Base-by-base conservation (phyloP, 1,140 invertebrate genomes). In the Protaetia brevitarsis region DNA sequence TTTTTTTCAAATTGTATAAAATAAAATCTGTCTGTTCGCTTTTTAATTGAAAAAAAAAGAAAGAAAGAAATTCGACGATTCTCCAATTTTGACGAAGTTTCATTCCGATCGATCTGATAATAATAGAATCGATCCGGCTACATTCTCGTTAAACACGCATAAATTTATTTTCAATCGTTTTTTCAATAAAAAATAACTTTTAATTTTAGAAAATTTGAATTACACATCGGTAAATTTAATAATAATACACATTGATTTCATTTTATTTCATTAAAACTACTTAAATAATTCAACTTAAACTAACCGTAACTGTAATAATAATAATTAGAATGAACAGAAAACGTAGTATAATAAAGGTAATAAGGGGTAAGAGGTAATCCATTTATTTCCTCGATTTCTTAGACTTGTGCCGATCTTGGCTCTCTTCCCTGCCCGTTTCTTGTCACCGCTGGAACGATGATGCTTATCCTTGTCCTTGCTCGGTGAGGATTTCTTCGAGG, bases 351-450 rank as follows among this genome's bases (percentile, higher is more conserved):
- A 5, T 19, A 19, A 8, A 23, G 1, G 26, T 3, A 51, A 51
- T 34, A 34, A 6, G 31, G 41, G 21, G 16, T 51, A 34, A 34
- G 31, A 34, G 7, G n/a, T 59, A 16, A 19, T 1, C 45, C n/a
- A 1, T 61, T 74, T 74, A 78, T 78, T 77, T 88, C 82, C 81
- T 89, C 19, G 86, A 84, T 79, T 85, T 90, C 75, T 91, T 91
- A 69, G 84, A 87, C 8, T 83, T 81, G 67, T 80, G 77, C 73
- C 83, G 83, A 34, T 90, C 89, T n/a, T 82, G 80, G 72, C 88
- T 90, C 64, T 89, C 87, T 28, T 92, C 89, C 23, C 89, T 84
- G 7, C 87, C 84, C 91, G 83, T 77, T 92, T 93, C 68, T 82
- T 86, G 67, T 77, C 74, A 69, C 69, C 68, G 26, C 41, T 23